Evolutionary conservation across 2,113 vertebrate genomes (phyloP).

Genomic region (Butorides virescens): DNA sequence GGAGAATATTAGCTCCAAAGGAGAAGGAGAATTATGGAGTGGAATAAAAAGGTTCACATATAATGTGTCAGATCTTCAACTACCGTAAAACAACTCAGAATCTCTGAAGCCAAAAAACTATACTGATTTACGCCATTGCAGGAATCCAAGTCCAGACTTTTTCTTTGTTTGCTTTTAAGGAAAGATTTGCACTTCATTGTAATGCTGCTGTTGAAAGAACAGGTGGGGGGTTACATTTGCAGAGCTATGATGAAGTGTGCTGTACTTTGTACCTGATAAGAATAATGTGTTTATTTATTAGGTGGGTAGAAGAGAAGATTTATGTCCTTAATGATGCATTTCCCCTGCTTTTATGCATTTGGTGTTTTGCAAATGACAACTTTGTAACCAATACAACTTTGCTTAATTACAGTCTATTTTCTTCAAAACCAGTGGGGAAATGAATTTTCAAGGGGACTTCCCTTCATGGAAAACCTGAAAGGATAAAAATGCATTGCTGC

Average conservation of each 20-base stretch:
- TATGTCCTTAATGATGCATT: slow-evolving; percentile 53
- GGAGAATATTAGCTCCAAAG: background rate
- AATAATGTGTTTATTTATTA: slow-evolving; percentile 60
- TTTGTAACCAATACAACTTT: slow-evolving; percentile 37
- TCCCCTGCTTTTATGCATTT: slow-evolving; percentile 39
- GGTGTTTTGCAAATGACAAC: slow-evolving; percentile 37
- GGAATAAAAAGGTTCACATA: background rate
- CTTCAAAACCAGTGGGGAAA: background rate
- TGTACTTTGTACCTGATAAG: slow-evolving; percentile 47
- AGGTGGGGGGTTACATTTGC: background rate
- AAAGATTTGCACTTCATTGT: background rate
- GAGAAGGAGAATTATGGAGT: background rate
- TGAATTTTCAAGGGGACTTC: background rate
- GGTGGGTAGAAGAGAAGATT: slow-evolving; percentile 19
- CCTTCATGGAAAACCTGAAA: background rate
- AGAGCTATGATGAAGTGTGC: slow-evolving; percentile 20
- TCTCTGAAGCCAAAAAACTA: background rate
- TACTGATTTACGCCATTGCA: background rate
- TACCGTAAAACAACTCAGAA: background rate
- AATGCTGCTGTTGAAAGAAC: background rate
- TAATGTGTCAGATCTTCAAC: background rate
- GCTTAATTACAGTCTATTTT: slow-evolving; percentile 48
- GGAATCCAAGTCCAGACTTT: background rate
- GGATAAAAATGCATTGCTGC: background rate
- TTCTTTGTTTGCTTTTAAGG: background rate